These are phyloP conservation scores for Nothobranchius kuhntae DNA, from an alignment of 2,113 vertebrate species.

Conservation along the genomic window DNA sequence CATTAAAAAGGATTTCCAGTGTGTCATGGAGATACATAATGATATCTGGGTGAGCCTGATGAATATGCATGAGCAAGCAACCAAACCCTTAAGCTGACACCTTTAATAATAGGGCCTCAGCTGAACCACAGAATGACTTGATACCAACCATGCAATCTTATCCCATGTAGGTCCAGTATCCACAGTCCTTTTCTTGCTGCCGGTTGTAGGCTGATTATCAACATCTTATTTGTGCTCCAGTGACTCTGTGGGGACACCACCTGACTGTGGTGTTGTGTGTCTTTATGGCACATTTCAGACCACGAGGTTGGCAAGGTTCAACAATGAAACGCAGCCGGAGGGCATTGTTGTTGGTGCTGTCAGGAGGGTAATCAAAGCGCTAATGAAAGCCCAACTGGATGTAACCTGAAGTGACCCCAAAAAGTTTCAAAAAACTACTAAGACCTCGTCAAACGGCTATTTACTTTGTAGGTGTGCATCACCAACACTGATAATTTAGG, in stretches of 20 bases:
- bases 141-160: constrained; percentile 77
- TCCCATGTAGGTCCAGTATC: constrained; percentile 57
- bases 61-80: constrained; percentile 68
- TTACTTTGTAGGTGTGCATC: too few species aligned
- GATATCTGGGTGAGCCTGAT: constrained; percentile 36
- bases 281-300: constrained; percentile 50
- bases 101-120: constrained; percentile 63
- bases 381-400: not conserved
- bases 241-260: constrained; percentile 62
- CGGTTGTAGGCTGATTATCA: constrained; percentile 59
- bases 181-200: constrained; percentile 50
- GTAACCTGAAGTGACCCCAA: constrained; percentile 30
- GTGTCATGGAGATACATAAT: constrained; percentile 1
- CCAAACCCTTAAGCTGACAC: constrained; percentile 65
- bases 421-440: not conserved
- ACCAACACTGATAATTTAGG: too few species aligned
- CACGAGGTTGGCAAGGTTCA: constrained; percentile 31
- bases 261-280: constrained; percentile 75
- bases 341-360: constrained; percentile 31
- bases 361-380: not conserved
- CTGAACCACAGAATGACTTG: constrained; percentile 67
- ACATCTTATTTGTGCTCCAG: constrained; percentile 67
- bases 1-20: not conserved
- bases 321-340: constrained; percentile 35
- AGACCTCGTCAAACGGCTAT: too few species aligned